Evolutionary conservation across 2,113 vertebrate species (phyloP), one percentile per base, ranked within the genome.

Genomic region (Ptilorrhoa leucosticta): DNA sequence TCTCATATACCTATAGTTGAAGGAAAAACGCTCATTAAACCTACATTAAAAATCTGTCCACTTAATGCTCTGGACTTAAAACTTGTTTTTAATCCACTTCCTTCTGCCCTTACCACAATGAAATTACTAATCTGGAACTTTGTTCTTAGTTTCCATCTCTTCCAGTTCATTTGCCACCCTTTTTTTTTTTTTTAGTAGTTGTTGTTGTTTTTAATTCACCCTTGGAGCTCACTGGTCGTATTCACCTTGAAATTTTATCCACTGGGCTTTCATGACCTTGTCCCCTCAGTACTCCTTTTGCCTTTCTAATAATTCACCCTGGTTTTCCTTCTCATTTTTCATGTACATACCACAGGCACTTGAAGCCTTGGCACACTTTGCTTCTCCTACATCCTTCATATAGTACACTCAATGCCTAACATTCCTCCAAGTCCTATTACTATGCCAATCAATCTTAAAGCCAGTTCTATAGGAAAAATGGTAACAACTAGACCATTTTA

Each of bases 231-330:
- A 18, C 63, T 87, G 64, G 60, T 85, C n/a, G 70, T 16, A 58
- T 73, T 86, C 84, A 76, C 75, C 84, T 89, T 96, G 91, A 91
- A 79, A 92, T 81, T 70, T 65, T 86, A 84, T 65, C 72, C 30
- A 56, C 64, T 61, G 42, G n/a, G 45, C 75, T 86, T 83, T 85
- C 54, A 56, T 31, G 63, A 93, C 90, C 90, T 94, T 91, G 93
- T 90, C 60, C 47, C 71, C 75, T 81, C 28, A 58, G 37, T 24
- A 72, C 15, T 93, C 42, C 63, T 90, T 87, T 28, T 65, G 44
- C 58, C 61, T 61, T 78, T 76, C 94, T 54, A 82, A 85, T 69
- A 79, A 73, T 70, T 76, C 65, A 65, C 15, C 15, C 50, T 26
- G 65, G 1, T 90, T 63, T 83, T 93, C 58, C 68, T 61, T 76